phyloP scores from a whole-genome alignment of 1,140 invertebrate genomes.

The Calephelis virginiensis region DNA sequence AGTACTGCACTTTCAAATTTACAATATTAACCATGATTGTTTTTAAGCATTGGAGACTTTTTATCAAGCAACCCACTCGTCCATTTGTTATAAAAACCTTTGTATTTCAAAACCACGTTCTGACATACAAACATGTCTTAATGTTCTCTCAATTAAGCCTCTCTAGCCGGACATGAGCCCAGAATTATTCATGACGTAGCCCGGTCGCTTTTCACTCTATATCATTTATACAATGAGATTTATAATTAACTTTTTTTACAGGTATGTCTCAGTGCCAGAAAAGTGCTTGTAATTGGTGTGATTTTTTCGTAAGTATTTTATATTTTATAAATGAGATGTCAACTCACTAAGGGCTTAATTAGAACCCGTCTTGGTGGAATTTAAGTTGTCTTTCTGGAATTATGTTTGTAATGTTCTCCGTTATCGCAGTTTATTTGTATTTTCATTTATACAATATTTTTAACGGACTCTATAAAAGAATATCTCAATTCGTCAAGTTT shows the following conservation, averaged over 20 bases:
- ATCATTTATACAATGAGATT: conserved; percentile 53
- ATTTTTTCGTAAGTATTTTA: conserved; percentile 18
- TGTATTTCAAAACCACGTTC: conserved; percentile 38
- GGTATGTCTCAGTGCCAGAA: conserved; percentile 31
- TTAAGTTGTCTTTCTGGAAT: too few species aligned
- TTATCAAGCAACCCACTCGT: not conserved
- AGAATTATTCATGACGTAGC: conserved; percentile 62
- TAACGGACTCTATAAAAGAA: too few species aligned
- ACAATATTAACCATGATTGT: too few species aligned
- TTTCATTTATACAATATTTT: too few species aligned
- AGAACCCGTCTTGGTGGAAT: conserved; percentile 6
- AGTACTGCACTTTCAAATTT: too few species aligned
- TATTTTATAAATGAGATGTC: conserved; percentile 6
- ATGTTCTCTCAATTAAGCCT: conserved; percentile 67
- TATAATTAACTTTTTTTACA: conserved; percentile 44
- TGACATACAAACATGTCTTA: conserved; percentile 46
- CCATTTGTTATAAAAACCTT: conserved; percentile 32
- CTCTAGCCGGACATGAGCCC: conserved; percentile 51
- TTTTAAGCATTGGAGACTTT: not conserved
- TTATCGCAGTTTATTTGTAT: too few species aligned
- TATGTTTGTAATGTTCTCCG: too few species aligned
- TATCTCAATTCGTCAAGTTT: too few species aligned
- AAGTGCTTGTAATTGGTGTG: conserved; percentile 14
- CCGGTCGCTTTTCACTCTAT: conserved; percentile 47
- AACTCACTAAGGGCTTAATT: conserved; percentile 20